phyloP scores from a whole-genome alignment of 2,888 invertebrate species.

The Dasypogon diadema region DNA sequence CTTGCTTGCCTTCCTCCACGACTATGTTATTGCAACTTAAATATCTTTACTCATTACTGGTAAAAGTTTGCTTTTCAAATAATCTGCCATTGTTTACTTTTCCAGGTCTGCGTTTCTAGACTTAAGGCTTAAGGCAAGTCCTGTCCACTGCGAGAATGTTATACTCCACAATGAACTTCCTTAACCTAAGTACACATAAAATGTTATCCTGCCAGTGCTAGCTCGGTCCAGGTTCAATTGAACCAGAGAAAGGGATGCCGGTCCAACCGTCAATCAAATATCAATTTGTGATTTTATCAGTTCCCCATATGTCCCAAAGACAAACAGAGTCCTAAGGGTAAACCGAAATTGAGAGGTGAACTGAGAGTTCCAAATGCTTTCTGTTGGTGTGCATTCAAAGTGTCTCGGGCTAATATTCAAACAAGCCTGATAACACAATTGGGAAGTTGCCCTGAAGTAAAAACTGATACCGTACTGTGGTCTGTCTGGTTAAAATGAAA shows the following conservation, averaged over 20 bases:
- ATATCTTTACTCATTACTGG: conserved; percentile 14
- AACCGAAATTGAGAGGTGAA: conserved; percentile 5
- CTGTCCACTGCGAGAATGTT: background rate
- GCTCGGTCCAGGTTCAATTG: background rate
- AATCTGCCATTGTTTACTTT: conserved; percentile 41
- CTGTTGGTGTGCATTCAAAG: conserved; percentile 5
- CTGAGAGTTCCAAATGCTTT: background rate
- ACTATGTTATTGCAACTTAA: too few relatives aligned
- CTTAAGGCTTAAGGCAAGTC: background rate
- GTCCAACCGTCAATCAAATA: conserved; percentile 47
- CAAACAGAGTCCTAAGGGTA: conserved; percentile 36
- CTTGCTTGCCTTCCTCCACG: too few relatives aligned
- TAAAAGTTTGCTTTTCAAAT: conserved; percentile 36
- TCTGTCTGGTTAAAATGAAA: conserved; percentile 5
- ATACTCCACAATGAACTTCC: background rate
- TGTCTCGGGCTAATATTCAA: conserved; percentile 14
- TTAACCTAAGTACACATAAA: conserved; percentile 14
- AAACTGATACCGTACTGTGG: background rate
- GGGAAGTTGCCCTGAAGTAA: conserved; percentile 1
- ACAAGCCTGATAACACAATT: conserved; percentile 35
- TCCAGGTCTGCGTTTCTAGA: conserved; percentile 20
- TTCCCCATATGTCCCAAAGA: conserved; percentile 39
- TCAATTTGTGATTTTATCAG: conserved; percentile 50
- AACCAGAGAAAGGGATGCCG: background rate
- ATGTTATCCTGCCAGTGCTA: background rate